Conservation (phyloP, 2,113 vertebrate genomes). For the Taurulus bubalis region DNA sequence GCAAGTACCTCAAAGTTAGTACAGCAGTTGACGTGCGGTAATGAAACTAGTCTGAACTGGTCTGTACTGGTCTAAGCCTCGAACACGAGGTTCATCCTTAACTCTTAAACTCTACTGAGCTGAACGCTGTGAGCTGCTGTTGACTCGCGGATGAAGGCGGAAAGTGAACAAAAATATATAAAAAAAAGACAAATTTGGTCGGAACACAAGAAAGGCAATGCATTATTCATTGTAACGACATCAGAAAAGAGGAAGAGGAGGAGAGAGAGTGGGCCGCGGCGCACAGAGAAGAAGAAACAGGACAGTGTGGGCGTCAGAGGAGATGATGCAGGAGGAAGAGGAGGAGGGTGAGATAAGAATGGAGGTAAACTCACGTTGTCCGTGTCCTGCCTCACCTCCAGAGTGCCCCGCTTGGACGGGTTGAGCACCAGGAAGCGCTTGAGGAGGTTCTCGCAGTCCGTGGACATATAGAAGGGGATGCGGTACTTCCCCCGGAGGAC, state of each 20-base stretch:
- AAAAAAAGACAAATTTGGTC: slow-evolving; percentile 12
- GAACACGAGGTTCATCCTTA: too few species aligned
- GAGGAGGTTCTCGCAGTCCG: slow-evolving; percentile 99
- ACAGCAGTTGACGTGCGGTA: too few species aligned
- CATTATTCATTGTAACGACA: too few species aligned
- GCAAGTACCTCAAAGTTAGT: too few species aligned
- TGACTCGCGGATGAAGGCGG: too few species aligned
- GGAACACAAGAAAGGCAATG: slow-evolving; percentile 26
- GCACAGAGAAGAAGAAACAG: slow-evolving; percentile 16
- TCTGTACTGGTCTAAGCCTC: too few species aligned
- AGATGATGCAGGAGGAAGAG: not conserved
- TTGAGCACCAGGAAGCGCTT: slow-evolving; percentile 99
- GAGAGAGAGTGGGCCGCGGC: slow-evolving; percentile 21
- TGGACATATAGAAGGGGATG: slow-evolving; percentile 99
- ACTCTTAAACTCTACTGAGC: too few species aligned
- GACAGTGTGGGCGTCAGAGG: slow-evolving; percentile 39
- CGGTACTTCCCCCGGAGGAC: slow-evolving; percentile 98
- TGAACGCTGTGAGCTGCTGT: too few species aligned
- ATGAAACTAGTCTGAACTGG: too few species aligned
- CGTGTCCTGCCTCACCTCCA: slow-evolving; percentile 90
- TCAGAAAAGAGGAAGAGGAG: not conserved
- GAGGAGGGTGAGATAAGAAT: slow-evolving; percentile 38
- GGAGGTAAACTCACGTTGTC: slow-evolving; percentile 73
- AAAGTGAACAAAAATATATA: too few species aligned
- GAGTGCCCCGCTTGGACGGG: slow-evolving; percentile 95